Percentiles rank a stretch among this genome's conserved stretches.
Conservation (phyloP, 2,113 vertebrate genomes). For the Nansenia antarctica region DNA sequence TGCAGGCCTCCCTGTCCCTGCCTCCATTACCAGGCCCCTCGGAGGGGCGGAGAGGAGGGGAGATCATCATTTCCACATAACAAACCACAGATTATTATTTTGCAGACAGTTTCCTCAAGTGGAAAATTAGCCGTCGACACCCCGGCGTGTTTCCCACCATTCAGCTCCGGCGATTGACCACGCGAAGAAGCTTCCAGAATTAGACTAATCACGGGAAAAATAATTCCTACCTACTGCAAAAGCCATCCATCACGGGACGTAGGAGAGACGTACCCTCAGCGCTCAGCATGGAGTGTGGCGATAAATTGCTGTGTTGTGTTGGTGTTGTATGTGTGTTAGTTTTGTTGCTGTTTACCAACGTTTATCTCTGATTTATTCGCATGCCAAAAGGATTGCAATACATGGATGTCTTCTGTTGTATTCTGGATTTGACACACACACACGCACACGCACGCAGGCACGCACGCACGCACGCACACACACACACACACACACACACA, state of each 20-base stretch:
- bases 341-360: too few species aligned
- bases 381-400: constrained; percentile 50
- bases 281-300: constrained; percentile 13
- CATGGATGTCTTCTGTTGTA: constrained; percentile 48
- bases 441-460: too few species aligned
- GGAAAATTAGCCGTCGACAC: constrained; percentile 71
- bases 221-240: constrained; percentile 52
- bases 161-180: constrained; percentile 55
- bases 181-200: constrained; percentile 53
- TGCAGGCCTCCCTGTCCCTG: constrained; percentile 53
- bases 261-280: neutral
- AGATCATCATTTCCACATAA: constrained; percentile 72
- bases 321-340: neutral
- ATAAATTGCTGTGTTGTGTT: constrained; percentile 38
- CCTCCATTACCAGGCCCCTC: constrained; percentile 67
- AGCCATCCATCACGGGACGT: constrained; percentile 47
- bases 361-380: constrained; percentile 35
- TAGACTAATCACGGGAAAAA: constrained; percentile 64
- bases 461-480: too few species aligned
- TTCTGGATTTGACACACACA: constrained; percentile 36
- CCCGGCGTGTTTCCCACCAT: constrained; percentile 44
- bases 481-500: too few species aligned
- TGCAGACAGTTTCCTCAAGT: constrained; percentile 70
- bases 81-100: constrained; percentile 77
- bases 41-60: constrained; percentile 48